phyloP scores from a whole-genome alignment of 2,888 invertebrate species.

The Orthosia gothica region DNA sequence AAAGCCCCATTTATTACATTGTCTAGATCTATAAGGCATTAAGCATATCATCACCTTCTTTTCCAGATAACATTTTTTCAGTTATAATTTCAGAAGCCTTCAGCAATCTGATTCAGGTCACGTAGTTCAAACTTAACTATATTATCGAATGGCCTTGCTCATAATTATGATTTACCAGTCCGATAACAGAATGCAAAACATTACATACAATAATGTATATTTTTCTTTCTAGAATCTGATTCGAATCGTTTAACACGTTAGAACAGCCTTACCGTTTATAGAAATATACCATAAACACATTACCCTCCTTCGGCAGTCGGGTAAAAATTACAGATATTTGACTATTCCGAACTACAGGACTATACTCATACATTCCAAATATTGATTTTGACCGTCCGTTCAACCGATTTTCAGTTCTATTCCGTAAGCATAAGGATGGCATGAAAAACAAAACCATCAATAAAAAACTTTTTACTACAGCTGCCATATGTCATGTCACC shows the following conservation, averaged over 20 bases:
- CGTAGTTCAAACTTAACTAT: not conserved
- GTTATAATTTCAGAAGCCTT: not conserved
- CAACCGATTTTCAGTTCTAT: no score
- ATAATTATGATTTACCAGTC: not conserved
- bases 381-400: no score
- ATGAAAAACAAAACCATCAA: no score
- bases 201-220: not conserved
- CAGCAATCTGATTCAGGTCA: conserved; percentile 1
- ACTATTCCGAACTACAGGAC: not conserved
- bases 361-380: no score
- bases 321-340: not conserved
- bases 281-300: not conserved
- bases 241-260: not conserved
- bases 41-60: no score
- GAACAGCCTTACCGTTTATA: not conserved
- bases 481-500: no score
- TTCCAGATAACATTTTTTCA: no score
- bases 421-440: no score
- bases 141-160: not conserved
- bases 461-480: no score
- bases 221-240: not conserved
- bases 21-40: no score
- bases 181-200: conserved; percentile 9
- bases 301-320: no score
- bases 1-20: no score